Conservation (phyloP, 1,140 invertebrate genomes). For the Potamilus streckersoni region DNA sequence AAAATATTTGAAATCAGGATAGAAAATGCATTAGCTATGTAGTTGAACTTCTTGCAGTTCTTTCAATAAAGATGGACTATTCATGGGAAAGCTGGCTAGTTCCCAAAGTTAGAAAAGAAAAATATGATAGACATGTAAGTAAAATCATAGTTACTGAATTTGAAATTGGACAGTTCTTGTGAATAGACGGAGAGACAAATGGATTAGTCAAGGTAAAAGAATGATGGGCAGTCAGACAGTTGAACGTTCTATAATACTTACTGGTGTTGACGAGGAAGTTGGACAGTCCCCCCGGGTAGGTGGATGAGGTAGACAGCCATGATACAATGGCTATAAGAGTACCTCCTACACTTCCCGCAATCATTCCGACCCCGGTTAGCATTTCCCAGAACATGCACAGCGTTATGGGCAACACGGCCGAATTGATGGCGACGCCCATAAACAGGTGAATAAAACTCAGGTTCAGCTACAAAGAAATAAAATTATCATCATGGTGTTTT, state of each 20-base stretch:
- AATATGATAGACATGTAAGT: neutral
- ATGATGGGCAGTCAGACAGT: neutral
- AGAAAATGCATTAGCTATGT: too few species aligned
- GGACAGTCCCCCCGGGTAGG: slow-evolving; percentile 57
- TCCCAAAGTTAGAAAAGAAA: neutral
- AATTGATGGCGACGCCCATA: slow-evolving; percentile 68
- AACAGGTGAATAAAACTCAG: slow-evolving; percentile 67
- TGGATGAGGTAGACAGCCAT: slow-evolving; percentile 64
- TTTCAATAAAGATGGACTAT: neutral
- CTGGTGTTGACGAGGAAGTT: slow-evolving; percentile 65
- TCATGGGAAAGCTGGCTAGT: neutral
- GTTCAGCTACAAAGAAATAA: slow-evolving; percentile 50
- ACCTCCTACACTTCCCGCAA: slow-evolving; percentile 61
- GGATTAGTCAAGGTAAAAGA: slow-evolving; percentile 42
- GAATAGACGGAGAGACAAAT: neutral
- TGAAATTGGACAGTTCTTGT: neutral
- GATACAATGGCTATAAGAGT: slow-evolving; percentile 56
- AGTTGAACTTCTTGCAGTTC: too few species aligned
- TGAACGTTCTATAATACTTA: slow-evolving; percentile 7
- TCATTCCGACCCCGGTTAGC: slow-evolving; percentile 62
- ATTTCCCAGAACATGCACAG: slow-evolving; percentile 67
- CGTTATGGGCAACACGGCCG: slow-evolving; percentile 66
- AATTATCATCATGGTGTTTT: too few species aligned
- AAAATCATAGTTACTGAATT: too few species aligned
- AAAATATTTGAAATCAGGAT: too few species aligned